Conservation (phyloP, 2,797 vertebrate species). For the Smutsia gigantea region DNA sequence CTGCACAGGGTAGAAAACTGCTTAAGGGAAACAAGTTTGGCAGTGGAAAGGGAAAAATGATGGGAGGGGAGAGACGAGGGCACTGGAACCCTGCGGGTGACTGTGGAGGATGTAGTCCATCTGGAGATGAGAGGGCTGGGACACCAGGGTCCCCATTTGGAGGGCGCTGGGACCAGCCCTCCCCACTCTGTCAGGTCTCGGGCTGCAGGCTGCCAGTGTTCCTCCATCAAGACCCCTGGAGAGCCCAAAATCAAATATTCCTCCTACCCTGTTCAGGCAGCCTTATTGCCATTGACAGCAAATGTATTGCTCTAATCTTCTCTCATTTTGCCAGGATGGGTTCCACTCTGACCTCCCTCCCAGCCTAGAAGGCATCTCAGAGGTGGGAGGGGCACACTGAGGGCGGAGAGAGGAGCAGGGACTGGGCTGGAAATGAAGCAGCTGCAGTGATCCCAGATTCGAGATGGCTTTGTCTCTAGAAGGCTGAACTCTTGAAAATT, state of each 20-base stretch:
- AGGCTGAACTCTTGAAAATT: background rate
- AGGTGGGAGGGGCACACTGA: background rate
- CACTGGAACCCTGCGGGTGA: background rate
- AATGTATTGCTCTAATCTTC: conserved; percentile 85
- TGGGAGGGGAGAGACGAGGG: background rate
- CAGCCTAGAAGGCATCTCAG: conserved; percentile 66
- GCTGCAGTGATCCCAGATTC: background rate
- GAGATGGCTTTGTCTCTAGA: background rate
- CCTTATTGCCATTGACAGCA: conserved; percentile 83
- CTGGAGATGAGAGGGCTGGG: conserved; percentile 49
- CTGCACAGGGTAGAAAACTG: conserved; percentile 48
- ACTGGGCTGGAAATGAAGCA: background rate
- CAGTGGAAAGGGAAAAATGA: conserved; percentile 49
- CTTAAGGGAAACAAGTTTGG: conserved; percentile 57
- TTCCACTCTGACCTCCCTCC: conserved; percentile 76
- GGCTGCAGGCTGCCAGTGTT: conserved; percentile 63
- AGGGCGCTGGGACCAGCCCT: background rate
- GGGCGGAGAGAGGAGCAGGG: background rate
- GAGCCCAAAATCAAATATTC: conserved; percentile 80
- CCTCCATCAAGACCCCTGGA: conserved; percentile 62
- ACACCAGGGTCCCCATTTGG: conserved; percentile 42
- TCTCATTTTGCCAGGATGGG: conserved; percentile 78
- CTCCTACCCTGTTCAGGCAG: conserved; percentile 73
- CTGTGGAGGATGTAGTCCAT: conserved; percentile 44
- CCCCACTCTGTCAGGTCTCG: conserved; percentile 29